Base-by-base conservation (phyloP, 1,140 invertebrate genomes). In the Psilanteris sp. region DNA sequence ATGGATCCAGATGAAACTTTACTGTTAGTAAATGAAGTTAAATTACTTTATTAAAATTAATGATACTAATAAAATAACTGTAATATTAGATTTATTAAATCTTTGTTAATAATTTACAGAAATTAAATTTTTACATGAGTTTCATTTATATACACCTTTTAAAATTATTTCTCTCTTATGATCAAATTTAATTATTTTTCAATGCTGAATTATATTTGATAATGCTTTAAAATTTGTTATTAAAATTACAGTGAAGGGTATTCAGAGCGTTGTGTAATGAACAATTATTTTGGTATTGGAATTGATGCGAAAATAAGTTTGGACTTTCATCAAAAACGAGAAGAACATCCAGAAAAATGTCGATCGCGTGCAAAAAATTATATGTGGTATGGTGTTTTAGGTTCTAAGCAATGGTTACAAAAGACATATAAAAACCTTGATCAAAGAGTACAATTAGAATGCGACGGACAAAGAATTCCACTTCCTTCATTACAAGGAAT, bases 241-340 rank as follows among this genome's bases (percentile, higher is more conserved):
- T 26, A 15, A 10, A 22, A 20, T 67, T 55, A 15, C 81, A 93
- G 92, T 83, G 95, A 97, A 89, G 96, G 96, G 2, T 98, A 96
- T 86, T 94, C 94, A 76, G 97, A 99, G 87, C 93, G 94, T 71
- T 97, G 96, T 72, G 97, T 99, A 0, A 99, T 99, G 97, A 99
- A 99, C 84, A 99, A 99, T 85, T 99, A 99, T 86, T 99, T 99
- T 88, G 98, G 98, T 0, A 99, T 99, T 83, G 98, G 98, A 7
- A 96, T 99, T 36, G 98, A 99, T 90, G 98, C 98, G 0, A 99
- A 99, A 88, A 98, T 99, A 15, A 97, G 96, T 5, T 87, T 99
- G 5, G 97, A 99, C 82, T 99, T 99, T 85, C 98, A 99, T 88
- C 96, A 97, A 80, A 98, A 98, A 86, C 90, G 97, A 16, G 97